Base-by-base conservation (phyloP, 2,113 vertebrate species). In the Phainopepla nitens region DNA sequence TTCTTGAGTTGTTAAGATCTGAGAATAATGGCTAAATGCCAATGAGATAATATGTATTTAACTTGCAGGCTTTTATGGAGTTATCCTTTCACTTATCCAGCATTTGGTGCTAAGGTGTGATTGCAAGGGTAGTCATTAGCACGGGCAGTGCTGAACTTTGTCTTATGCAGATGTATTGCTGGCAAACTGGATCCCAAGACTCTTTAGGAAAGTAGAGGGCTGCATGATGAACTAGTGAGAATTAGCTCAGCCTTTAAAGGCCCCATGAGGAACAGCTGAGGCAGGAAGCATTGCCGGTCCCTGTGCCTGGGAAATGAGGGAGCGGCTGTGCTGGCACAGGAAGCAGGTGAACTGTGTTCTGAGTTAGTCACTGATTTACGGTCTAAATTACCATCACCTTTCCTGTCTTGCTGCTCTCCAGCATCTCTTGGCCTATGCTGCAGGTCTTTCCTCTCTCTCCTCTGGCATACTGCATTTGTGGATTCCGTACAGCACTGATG, bases 231-330 rank as follows among this genome's bases (percentile, higher is more conserved):
- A 76, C 87, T 72, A 90, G 57, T 20, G 83, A 91, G 92, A 94
- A 91, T 76, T 87, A 91, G 87, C 80, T 90, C 77, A 60, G 94
- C 68, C 87, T 91, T 95, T 96, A 82, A 81, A 64, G 53, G 81
- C 66, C 87, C 76, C 91, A 11, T 3, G 56, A 93, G 27, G 65
- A 94, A 25, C 39, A 83, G 54, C 85, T 70, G 87, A 78, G 57
- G 10, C 84, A 83, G 33, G 73, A 22, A 45, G 60, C 16, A 2
- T 29, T 21, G 17, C 44, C 79, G 2, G 5, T 69, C 45, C 35
- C 50, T 62, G 45, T 89, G 49, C 53, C 31, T 3, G 4, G 57
- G 90, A 94, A 86, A 68, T 91, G 81, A 28, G 11, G 64, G 86
- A 82, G 82, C 0, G 15, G 68, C 91, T 96, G 79, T 83, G 21